These are phyloP conservation scores for Eunapius fragilis DNA, from an alignment of 37 sponge, comb jelly and placozoan genomes.

Conservation along the genomic window DNA sequence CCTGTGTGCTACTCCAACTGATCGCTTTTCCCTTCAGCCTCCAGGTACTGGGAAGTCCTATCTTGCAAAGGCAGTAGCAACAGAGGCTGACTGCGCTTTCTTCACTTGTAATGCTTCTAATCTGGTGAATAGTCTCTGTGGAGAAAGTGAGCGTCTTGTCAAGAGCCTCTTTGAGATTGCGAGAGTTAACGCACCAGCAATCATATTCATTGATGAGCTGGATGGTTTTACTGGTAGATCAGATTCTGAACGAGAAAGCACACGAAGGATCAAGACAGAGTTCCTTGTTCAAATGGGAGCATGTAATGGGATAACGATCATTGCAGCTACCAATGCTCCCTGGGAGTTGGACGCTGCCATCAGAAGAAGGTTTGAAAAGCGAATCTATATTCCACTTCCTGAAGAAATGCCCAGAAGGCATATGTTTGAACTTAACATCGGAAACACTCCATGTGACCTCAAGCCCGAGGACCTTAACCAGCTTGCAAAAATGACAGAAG, in stretches of 20 bases:
- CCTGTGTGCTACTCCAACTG: not conserved
- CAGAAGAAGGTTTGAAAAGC: slow-evolving; percentile 93
- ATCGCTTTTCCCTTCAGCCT: slow-evolving; percentile 62
- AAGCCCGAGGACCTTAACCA: slow-evolving; percentile 48
- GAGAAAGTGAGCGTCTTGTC: slow-evolving; percentile 95
- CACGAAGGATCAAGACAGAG: slow-evolving; percentile 95
- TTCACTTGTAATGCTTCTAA: slow-evolving; percentile 92
- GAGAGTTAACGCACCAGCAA: slow-evolving; percentile 86
- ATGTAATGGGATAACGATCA: slow-evolving; percentile 91
- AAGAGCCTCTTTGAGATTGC: slow-evolving; percentile 92
- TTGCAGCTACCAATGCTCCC: slow-evolving; percentile 98
- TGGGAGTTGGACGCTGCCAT: slow-evolving; percentile 97
- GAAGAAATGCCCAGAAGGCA: slow-evolving; percentile 81
- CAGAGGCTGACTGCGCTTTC: slow-evolving; percentile 99
- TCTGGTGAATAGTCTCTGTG: slow-evolving; percentile 92
- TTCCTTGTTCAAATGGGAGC: slow-evolving; percentile 99
- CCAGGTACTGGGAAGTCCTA: slow-evolving; percentile 99
- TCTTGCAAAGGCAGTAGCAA: slow-evolving; percentile 98
- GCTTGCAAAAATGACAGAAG: slow-evolving; percentile 81
- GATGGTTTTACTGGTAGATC: slow-evolving; percentile 95
- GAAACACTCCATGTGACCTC: slow-evolving; percentile 69
- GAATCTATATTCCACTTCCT: slow-evolving; percentile 99
- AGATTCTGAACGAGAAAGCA: slow-evolving; percentile 88
- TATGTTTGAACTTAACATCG: slow-evolving; percentile 92
- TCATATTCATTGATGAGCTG: slow-evolving; percentile 99